Conservation (phyloP, 2,113 vertebrate genomes). For the Crotalus viridis region DNA sequence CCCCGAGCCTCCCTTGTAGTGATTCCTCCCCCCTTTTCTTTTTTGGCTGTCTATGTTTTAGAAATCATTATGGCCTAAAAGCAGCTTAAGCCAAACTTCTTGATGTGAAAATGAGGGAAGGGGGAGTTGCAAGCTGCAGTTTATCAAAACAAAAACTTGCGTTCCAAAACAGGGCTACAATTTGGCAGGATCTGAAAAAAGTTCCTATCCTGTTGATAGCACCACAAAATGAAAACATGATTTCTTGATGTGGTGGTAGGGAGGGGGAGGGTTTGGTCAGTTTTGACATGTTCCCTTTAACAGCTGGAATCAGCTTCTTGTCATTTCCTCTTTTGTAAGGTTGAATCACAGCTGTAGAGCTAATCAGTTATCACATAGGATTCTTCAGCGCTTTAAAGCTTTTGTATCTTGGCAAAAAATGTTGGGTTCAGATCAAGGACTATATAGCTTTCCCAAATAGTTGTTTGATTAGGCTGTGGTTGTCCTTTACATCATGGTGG, state of each 20-base stretch:
- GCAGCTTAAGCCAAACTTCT: conserved; percentile 58
- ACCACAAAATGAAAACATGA: conserved; percentile 56
- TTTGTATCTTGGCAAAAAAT: background rate
- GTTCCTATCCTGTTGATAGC: conserved; percentile 52
- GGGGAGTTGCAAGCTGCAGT: conserved; percentile 53
- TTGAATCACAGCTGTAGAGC: conserved; percentile 53
- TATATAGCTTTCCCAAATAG: conserved; percentile 27
- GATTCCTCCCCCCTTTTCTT: conserved; percentile 27
- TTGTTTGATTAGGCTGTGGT: conserved; percentile 41
- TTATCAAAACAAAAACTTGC: conserved; percentile 60
- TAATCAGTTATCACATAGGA: conserved; percentile 33
- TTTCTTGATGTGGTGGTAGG: background rate
- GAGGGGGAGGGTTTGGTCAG: conserved; percentile 19
- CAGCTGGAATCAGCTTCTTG: conserved; percentile 63
- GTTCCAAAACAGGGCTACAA: conserved; percentile 51
- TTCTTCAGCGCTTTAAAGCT: conserved; percentile 52
- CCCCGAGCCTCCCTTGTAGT: conserved; percentile 45
- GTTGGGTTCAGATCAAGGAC: conserved; percentile 34
- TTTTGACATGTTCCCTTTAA: conserved; percentile 59
- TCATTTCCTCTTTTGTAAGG: conserved; percentile 48
- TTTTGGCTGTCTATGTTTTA: conserved; percentile 53
- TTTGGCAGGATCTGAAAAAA: conserved; percentile 57
- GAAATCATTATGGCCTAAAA: conserved; percentile 47
- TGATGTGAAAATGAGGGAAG: conserved; percentile 59
- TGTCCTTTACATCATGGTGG: background rate